Evolutionary conservation across 2,113 vertebrate species (phyloP), one percentile per base, ranked within the genome.

Genomic region (Syngnathoides biaculeatus): DNA sequence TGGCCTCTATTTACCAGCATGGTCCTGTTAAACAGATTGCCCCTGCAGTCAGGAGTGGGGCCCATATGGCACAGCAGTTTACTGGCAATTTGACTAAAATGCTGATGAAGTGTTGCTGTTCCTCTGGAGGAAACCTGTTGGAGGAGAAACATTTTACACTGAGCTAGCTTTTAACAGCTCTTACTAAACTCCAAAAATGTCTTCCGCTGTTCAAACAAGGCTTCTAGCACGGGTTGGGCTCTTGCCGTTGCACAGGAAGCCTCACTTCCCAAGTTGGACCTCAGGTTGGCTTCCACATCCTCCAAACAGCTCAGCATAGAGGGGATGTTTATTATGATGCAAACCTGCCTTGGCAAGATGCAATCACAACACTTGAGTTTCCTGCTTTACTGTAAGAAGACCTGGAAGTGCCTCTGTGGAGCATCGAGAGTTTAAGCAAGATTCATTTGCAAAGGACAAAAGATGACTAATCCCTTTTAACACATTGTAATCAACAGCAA

Each of bases 11-110:
- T 95, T 96, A 95, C 93, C 93, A 94, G 93, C 92, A 90, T 91
- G 93, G 87, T 93, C 93, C 93, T 92, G 92, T 94, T 93, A 93
- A 95, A 93, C 95, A 95, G 95, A 95, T 94, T 94, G 93, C 93
- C 92, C 92, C 92, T 93, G 93, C 94, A 93, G 93, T 92, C 91
- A 93, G 94, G 93, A 95, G 92, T 89, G 92, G 84, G 64, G 92
- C 93, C 95, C 96, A 96, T 98, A 98, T 98, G 96, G 92, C 94
- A 82, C 84, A 64, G 84, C 74, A 83, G 89, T 95, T 94, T 94
- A 95, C 92, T 92, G 91, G 91, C 78, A 81, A 88, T 90, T 89
- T 90, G 92, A 93, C 87, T 88, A 79, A 65, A 75, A 80, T 87
- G 92, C 92, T 92, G 93, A 94, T 88, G 89, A 92, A 94, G 92